Percentiles rank a stretch among this genome's conserved stretches.
Evolutionary conservation across 2,797 vertebrate species (phyloP).

Genomic region (Avahi laniger): DNA sequence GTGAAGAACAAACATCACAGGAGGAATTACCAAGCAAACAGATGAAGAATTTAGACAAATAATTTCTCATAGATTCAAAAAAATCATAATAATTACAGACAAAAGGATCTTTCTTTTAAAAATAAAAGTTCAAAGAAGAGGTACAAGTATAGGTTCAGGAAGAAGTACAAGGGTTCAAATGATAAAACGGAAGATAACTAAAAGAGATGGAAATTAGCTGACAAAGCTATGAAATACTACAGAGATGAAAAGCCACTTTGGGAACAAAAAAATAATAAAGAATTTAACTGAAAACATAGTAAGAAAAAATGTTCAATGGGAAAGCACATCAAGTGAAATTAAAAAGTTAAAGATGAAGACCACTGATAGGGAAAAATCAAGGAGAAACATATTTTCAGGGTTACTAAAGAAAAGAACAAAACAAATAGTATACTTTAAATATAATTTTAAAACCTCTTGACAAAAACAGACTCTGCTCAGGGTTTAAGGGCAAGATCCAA

Average conservation of each 20-base stretch:
- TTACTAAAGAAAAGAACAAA: neutral
- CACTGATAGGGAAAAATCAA: neutral
- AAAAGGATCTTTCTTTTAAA: neutral
- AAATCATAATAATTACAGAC: neutral
- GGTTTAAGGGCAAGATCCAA: neutral
- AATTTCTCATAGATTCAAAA: neutral
- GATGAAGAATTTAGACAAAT: neutral
- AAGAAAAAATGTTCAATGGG: neutral
- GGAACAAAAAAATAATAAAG: neutral
- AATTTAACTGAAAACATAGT: neutral
- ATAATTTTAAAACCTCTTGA: neutral
- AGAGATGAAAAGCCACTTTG: neutral
- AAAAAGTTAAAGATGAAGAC: constrained; percentile 10
- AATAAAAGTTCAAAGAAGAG: neutral
- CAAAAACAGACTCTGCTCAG: neutral
- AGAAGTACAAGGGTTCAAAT: neutral
- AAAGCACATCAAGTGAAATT: neutral
- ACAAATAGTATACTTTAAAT: neutral
- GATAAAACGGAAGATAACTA: neutral
- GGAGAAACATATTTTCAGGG: neutral
- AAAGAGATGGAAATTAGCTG: neutral
- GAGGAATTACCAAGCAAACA: neutral
- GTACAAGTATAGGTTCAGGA: neutral
- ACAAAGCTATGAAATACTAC: neutral
- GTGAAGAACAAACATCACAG: neutral